Evolutionary conservation across 2,797 vertebrate species (phyloP).

Genomic region (Channa striata): DNA sequence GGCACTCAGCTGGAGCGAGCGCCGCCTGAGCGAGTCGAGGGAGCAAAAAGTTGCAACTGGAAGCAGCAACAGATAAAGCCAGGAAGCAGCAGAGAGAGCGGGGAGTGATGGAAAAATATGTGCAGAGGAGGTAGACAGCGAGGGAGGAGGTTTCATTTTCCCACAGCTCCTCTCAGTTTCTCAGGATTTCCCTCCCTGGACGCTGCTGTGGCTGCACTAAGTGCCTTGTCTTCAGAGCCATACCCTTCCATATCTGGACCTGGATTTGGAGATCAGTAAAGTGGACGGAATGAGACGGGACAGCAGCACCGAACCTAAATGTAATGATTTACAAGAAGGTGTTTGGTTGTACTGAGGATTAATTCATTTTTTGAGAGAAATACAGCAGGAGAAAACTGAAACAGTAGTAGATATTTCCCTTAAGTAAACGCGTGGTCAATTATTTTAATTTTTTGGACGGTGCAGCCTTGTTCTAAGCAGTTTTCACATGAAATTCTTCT

Average conservation of each 20-base stretch:
- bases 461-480: background rate
- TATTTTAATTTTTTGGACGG: constrained; percentile 5
- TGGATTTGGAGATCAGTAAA: constrained; percentile 57
- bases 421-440: constrained; percentile 8
- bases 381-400: background rate
- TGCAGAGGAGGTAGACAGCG: constrained; percentile 58
- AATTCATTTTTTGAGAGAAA: constrained; percentile 1
- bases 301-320: background rate
- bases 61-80: constrained; percentile 59
- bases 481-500: constrained; percentile 6
- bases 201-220: constrained; percentile 38
- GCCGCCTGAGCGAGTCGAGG: constrained; percentile 17
- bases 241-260: constrained; percentile 70
- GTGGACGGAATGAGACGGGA: constrained; percentile 10
- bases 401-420: background rate
- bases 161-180: constrained; percentile 59
- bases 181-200: constrained; percentile 67
- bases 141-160: constrained; percentile 56
- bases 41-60: constrained; percentile 45
- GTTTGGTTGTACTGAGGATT: constrained; percentile 35
- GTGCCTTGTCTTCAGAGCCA: constrained; percentile 48
- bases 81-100: constrained; percentile 43
- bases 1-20: constrained; percentile 19
- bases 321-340: background rate
- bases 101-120: constrained; percentile 63